Evolutionary conservation across 2,113 vertebrate species (phyloP).

Genomic region (Lophochroa leadbeateri): DNA sequence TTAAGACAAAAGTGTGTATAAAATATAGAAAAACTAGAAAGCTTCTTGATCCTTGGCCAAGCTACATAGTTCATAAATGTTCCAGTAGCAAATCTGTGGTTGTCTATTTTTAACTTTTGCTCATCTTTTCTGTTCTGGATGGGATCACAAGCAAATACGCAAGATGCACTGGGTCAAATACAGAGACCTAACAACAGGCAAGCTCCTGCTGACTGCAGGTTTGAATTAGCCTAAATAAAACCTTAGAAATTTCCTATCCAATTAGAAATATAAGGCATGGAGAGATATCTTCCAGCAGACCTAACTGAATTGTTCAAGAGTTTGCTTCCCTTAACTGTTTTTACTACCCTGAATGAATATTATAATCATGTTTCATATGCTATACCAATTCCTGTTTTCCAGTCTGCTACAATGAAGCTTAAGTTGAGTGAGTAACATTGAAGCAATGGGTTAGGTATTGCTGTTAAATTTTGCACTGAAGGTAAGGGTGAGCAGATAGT

Average conservation of each 20-base stretch:
- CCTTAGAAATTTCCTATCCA: neutral
- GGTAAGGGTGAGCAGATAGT: neutral
- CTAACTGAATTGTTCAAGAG: neutral
- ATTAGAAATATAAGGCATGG: neutral
- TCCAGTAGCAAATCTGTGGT: constrained; percentile 3
- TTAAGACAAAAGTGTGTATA: neutral
- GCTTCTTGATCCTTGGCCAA: constrained; percentile 13
- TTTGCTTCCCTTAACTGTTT: neutral
- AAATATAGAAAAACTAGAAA: neutral
- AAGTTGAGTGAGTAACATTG: neutral
- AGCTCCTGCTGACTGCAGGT: neutral
- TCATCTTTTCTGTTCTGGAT: constrained; percentile 34
- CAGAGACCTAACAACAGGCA: neutral
- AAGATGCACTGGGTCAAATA: neutral
- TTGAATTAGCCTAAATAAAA: neutral
- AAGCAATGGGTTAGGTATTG: neutral
- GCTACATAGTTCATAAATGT: neutral
- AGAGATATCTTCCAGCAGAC: neutral
- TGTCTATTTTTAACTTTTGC: constrained; percentile 21
- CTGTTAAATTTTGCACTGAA: neutral
- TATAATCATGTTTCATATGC: neutral
- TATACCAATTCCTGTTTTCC: neutral
- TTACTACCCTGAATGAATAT: neutral
- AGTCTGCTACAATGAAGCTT: neutral
- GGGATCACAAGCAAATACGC: neutral